A percentile compares a stretch with the other conserved stretches of the same genome.
Conservation (phyloP, 2,888 invertebrate species). For the Platynereis dumerilii region DNA sequence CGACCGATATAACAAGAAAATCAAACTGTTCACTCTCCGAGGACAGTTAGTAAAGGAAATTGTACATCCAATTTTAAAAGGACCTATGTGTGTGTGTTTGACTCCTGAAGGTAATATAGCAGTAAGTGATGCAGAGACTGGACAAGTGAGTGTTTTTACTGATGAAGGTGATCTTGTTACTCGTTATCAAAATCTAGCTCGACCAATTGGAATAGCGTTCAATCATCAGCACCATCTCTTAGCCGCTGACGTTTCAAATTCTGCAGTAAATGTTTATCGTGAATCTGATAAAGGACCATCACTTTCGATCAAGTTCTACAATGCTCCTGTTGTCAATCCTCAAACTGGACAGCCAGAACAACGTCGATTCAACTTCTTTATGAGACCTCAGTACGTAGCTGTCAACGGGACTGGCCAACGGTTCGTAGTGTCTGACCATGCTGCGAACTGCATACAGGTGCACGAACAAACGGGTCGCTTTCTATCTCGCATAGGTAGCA, state of each 20-base stretch:
- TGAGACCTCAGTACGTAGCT: constrained; percentile 18
- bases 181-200: constrained; percentile 3
- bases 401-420: constrained; percentile 10
- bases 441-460: constrained; percentile 3
- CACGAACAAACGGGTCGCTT: background rate
- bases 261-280: constrained; percentile 7
- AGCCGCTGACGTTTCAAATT: constrained; percentile 2
- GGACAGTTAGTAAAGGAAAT: constrained; percentile 19
- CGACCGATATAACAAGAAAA: constrained; percentile 20
- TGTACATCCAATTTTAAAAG: background rate
- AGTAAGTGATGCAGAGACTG: constrained; percentile 12
- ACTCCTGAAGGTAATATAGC: constrained; percentile 18
- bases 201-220: constrained; percentile 11
- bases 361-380: constrained; percentile 13
- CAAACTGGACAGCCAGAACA: background rate
- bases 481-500: background rate
- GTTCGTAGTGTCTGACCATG: constrained; percentile 17
- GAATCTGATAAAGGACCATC: background rate
- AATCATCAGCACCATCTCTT: constrained; percentile 9
- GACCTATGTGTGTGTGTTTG: constrained; percentile 3
- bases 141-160: constrained; percentile 12
- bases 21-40: constrained; percentile 19
- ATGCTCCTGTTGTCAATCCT: background rate
- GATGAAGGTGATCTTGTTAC: constrained; percentile 5
- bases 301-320: constrained; percentile 12